phyloP scores from a whole-genome alignment of 2,888 invertebrate genomes.

The Nemapogon koenigi region DNA sequence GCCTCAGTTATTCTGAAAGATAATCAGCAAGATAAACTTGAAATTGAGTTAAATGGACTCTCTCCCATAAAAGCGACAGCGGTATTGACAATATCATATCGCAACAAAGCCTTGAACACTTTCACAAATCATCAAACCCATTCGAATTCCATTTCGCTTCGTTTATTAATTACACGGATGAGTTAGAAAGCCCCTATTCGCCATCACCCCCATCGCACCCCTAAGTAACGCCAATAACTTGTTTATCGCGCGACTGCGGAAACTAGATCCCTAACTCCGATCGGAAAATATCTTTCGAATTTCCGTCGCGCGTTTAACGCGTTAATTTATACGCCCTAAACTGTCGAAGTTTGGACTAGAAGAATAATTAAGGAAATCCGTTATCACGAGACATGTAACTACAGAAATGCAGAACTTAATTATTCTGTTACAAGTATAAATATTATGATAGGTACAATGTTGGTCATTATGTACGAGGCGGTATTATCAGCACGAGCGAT shows the following conservation, averaged over 20 bases:
- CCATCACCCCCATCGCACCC: conserved; percentile 21
- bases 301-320: conserved; percentile 28
- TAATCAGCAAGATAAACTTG: background rate
- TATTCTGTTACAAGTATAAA: too few relatives aligned
- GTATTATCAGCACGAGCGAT: too few relatives aligned
- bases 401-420: too few relatives aligned
- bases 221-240: conserved; percentile 45
- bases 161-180: conserved; percentile 51
- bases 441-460: too few relatives aligned
- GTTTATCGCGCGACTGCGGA: conserved; percentile 49
- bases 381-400: conserved; percentile 21
- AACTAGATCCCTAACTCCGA: conserved; percentile 48
- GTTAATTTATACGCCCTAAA: conserved; percentile 19
- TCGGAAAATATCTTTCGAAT: conserved; percentile 45
- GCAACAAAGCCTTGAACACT: conserved; percentile 19
- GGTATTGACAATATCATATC: background rate
- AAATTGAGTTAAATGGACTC: background rate
- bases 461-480: too few relatives aligned
- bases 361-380: conserved; percentile 20
- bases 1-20: too few relatives aligned
- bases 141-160: conserved; percentile 38
- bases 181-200: conserved; percentile 21
- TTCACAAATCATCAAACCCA: conserved; percentile 40
- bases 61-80: background rate
- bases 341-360: conserved; percentile 18